Conservation (phyloP, 2,113 vertebrate species). For the Lasiurus cinereus region DNA sequence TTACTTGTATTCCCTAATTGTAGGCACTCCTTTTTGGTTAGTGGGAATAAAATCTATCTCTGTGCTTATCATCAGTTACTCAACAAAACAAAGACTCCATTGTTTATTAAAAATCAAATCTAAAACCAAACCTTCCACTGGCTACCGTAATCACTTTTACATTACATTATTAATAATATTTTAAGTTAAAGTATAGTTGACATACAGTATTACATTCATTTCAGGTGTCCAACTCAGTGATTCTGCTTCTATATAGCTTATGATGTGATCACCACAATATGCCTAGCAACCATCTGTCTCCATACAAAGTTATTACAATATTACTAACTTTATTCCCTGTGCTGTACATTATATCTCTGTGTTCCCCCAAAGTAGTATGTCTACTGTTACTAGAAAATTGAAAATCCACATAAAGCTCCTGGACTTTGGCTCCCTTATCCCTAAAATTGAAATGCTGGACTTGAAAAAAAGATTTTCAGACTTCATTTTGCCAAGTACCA, state of each 20-base stretch:
- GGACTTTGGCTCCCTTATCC: not conserved
- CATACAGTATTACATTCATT: not conserved
- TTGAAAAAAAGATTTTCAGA: not conserved
- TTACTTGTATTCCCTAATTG: not conserved
- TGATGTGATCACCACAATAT: not conserved
- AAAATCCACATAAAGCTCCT: not conserved
- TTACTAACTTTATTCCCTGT: not conserved
- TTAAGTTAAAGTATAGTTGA: not conserved
- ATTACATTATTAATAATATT: not conserved
- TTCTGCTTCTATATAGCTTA: not conserved
- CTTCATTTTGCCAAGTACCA: slow-evolving; percentile 9
- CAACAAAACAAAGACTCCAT: not conserved
- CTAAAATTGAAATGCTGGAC: not conserved
- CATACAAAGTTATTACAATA: not conserved
- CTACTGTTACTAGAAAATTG: not conserved
- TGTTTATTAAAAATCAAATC: slow-evolving; percentile 27
- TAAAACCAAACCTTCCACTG: not conserved
- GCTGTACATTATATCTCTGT: not conserved
- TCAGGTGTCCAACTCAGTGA: not conserved
- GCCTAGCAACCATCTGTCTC: not conserved
- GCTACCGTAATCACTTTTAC: not conserved
- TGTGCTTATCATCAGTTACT: not conserved
- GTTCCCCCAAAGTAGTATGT: not conserved
- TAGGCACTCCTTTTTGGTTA: not conserved
- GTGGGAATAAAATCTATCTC: not conserved